Conservation (phyloP, 2,113 vertebrate genomes). For the Pogona vitticeps region DNA sequence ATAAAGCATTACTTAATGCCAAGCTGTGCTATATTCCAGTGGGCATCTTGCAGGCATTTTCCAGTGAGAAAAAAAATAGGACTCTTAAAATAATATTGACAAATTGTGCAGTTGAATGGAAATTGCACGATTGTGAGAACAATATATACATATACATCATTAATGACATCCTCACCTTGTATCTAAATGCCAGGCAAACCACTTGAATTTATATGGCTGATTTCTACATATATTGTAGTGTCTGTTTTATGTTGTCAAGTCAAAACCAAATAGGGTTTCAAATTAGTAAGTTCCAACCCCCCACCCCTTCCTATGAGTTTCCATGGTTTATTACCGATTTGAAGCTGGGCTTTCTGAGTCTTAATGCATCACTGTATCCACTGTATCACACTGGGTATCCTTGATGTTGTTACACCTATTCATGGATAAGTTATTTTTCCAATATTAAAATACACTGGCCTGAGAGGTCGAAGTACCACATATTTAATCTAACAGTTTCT, state of each 20-base stretch:
- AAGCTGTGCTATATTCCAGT: not conserved
- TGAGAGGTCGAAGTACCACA: not conserved
- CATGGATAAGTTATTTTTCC: constrained; percentile 53
- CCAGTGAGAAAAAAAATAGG: not conserved
- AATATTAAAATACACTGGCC: constrained; percentile 42
- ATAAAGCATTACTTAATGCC: not conserved
- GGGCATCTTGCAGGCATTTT: not conserved
- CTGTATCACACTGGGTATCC: no score
- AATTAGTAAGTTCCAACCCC: no score
- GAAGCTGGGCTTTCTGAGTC: no score
- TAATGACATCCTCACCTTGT: constrained; percentile 41
- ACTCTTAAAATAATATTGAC: constrained; percentile 34
- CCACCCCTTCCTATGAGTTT: no score
- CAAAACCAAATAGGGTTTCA: no score
- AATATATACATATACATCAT: not conserved
- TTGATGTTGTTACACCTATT: constrained; percentile 49
- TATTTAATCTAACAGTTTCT: constrained; percentile 42
- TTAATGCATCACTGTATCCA: no score
- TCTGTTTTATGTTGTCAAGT: no score
- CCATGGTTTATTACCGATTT: no score
- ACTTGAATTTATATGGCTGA: constrained; percentile 39
- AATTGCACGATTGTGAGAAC: constrained; percentile 38
- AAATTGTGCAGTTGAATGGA: constrained; percentile 11
- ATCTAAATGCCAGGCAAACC: constrained; percentile 43
- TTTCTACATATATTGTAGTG: no score